These are phyloP conservation scores for Diadumene lineata DNA, from an alignment of 92 coral and sea anemone species.

Conservation along the genomic window DNA sequence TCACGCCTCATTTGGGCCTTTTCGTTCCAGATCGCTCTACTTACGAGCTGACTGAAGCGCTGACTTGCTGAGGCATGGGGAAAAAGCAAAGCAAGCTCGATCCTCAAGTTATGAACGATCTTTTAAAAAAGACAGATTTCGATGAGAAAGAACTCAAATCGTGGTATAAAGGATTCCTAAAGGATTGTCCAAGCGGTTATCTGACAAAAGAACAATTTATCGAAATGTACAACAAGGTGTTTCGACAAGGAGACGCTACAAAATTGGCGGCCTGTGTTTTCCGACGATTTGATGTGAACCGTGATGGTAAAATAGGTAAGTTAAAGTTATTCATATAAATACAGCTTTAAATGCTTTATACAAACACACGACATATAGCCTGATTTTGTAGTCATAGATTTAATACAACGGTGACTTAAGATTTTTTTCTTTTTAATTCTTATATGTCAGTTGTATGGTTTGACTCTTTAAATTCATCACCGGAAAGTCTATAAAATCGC, in stretches of 20 bases:
- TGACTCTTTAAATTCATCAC: not conserved
- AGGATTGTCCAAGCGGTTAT: constrained; percentile 95
- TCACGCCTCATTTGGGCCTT: not conserved
- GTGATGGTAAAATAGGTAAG: constrained; percentile 96
- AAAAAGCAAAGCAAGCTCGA: constrained; percentile 94
- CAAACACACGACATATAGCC: not conserved
- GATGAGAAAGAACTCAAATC: constrained; percentile 92
- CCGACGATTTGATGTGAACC: constrained; percentile 93
- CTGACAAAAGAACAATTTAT: constrained; percentile 90
- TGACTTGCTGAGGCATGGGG: no score
- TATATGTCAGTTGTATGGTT: not conserved
- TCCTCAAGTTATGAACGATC: constrained; percentile 86
- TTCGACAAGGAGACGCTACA: constrained; percentile 93
- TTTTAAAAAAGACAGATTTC: constrained; percentile 86
- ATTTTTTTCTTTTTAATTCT: no score
- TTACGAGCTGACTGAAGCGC: not conserved
- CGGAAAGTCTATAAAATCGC: not conserved
- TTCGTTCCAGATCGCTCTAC: not conserved
- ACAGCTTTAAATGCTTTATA: not conserved
- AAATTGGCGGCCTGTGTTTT: constrained; percentile 92
- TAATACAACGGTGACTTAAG: no score
- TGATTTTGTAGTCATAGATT: no score
- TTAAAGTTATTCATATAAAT: not conserved
- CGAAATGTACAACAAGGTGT: constrained; percentile 94
- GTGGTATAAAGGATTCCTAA: constrained; percentile 94